These are phyloP conservation scores for Borostomias antarcticus DNA, from an alignment of 2,797 vertebrate genomes.

Conservation along the genomic window DNA sequence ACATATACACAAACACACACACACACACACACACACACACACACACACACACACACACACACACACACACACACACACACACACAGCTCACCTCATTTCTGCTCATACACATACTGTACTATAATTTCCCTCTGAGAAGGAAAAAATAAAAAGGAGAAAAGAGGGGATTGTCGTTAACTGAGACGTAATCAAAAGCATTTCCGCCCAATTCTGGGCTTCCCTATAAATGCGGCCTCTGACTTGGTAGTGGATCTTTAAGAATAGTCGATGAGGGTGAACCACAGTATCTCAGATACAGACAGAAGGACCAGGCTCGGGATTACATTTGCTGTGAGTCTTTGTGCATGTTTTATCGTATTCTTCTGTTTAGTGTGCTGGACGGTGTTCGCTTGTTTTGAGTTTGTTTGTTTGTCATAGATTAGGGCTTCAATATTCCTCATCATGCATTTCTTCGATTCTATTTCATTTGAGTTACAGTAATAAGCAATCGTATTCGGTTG, in stretches of 20 bases:
- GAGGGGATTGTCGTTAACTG: constrained; percentile 55
- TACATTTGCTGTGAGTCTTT: constrained; percentile 43
- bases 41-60: constrained; percentile 32
- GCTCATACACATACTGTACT: too few relatives aligned
- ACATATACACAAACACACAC: constrained; percentile 22
- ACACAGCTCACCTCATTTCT: constrained; percentile 36
- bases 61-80: constrained; percentile 26
- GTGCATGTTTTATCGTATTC: background rate
- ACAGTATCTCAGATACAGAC: constrained; percentile 28
- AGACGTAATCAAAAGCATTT: constrained; percentile 71
- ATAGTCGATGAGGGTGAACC: constrained; percentile 42
- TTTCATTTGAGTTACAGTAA: background rate
- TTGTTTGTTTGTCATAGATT: background rate
- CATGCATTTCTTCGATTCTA: background rate
- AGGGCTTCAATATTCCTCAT: background rate
- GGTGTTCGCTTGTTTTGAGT: background rate
- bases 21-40: constrained; percentile 30
- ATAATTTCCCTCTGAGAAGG: constrained; percentile 52
- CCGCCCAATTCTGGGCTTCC: constrained; percentile 63
- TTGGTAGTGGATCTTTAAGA: constrained; percentile 38
- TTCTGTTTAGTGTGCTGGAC: background rate
- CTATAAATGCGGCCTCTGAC: constrained; percentile 69
- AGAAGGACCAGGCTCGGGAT: constrained; percentile 14
- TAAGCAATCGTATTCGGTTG: background rate
- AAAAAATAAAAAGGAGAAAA: constrained; percentile 50